These are phyloP conservation scores for Trichogramma evanescens DNA, from an alignment of 2,888 invertebrate genomes.

Conservation along the genomic window DNA sequence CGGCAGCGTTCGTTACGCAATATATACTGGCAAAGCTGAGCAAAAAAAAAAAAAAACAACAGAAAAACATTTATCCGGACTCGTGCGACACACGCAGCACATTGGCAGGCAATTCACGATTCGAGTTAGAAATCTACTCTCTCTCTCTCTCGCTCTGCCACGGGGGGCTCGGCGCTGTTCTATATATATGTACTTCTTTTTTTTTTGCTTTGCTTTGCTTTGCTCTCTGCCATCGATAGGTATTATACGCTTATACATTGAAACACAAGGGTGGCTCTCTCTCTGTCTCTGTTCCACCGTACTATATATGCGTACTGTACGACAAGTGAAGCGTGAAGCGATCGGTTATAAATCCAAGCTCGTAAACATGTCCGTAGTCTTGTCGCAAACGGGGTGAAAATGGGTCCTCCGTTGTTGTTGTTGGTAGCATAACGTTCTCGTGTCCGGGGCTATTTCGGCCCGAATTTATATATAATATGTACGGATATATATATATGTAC, in stretches of 20 bases:
- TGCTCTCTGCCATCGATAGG: background rate
- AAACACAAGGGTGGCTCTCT: no score
- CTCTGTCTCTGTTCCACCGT: no score
- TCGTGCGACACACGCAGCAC: no score
- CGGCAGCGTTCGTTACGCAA: no score
- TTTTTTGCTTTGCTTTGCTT: background rate
- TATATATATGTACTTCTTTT: background rate
- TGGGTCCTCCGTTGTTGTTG: conserved; percentile 27
- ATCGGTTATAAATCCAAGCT: conserved; percentile 38
- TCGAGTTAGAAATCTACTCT: no score
- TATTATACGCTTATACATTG: background rate
- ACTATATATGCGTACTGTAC: no score
- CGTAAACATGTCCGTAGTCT: conserved; percentile 45
- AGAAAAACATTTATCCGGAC: no score
- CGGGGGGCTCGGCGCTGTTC: background rate
- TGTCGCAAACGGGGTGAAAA: conserved; percentile 45
- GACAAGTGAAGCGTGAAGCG: conserved; percentile 25
- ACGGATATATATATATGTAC: no score
- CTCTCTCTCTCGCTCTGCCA: background rate
- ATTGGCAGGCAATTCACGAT: no score
- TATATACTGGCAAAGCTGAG: no score
- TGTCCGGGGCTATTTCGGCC: conserved; percentile 13
- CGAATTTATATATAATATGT: no score
- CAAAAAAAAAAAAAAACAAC: no score
- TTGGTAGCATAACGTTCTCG: conserved; percentile 6